These are phyloP conservation scores for Orcinus orca DNA, from an alignment of 2,113 vertebrate species.

Conservation along the genomic window DNA sequence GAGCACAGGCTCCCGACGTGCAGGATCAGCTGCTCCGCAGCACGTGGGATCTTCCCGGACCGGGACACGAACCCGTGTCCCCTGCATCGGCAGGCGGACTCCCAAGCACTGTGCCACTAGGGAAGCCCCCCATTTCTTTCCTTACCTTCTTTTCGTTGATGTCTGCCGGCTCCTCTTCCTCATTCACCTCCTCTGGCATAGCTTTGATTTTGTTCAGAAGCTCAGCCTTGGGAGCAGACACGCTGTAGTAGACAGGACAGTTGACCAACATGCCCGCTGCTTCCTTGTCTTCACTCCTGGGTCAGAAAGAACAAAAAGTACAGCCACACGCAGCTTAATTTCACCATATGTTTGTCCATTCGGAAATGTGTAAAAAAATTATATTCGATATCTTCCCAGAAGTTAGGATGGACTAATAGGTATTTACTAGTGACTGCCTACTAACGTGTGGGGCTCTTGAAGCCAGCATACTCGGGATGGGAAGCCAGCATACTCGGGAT, in stretches of 20 bases:
- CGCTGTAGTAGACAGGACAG: constrained; percentile 83
- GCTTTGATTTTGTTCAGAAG: constrained; percentile 82
- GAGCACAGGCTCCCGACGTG: too few relatives aligned
- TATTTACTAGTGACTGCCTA: not conserved
- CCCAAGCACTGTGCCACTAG: too few relatives aligned
- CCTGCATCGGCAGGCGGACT: too few relatives aligned
- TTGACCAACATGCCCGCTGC: constrained; percentile 53
- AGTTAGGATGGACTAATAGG: not conserved
- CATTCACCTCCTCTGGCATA: constrained; percentile 80
- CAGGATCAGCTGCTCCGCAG: too few relatives aligned
- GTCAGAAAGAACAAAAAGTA: constrained; percentile 37
- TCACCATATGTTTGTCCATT: not conserved
- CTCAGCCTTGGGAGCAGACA: constrained; percentile 80
- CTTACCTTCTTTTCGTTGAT: constrained; percentile 92
- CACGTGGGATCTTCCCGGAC: too few relatives aligned
- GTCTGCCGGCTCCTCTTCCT: constrained; percentile 85
- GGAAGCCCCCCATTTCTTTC: not conserved
- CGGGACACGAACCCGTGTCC: too few relatives aligned
- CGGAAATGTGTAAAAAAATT: not conserved
- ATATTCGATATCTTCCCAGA: not conserved
- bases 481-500: not conserved
- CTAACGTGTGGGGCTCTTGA: not conserved
- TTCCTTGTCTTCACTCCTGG: constrained; percentile 82
- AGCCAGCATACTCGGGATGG: not conserved
- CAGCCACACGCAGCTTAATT: not conserved